phyloP scores from a whole-genome alignment of 2,113 vertebrate species.

The Sisor rabdophorus region DNA sequence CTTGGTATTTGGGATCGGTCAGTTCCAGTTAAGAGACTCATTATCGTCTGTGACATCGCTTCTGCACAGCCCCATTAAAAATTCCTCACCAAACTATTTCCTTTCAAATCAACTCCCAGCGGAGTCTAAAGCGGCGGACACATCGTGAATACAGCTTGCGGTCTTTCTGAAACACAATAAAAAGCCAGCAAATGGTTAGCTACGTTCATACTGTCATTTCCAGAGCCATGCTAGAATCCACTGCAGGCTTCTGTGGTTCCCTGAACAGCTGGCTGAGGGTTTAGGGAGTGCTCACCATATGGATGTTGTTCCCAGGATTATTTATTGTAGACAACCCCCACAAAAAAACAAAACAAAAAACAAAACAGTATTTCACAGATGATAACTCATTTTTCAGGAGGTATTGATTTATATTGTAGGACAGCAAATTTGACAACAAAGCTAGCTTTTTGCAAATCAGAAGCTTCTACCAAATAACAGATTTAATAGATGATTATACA shows the following conservation, averaged over 20 bases:
- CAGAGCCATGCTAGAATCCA: slow-evolving; percentile 37
- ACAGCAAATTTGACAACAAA: not conserved
- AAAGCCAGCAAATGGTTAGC: slow-evolving; percentile 38
- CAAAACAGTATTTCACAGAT: not conserved
- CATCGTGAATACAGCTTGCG: slow-evolving; percentile 18
- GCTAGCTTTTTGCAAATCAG: not conserved
- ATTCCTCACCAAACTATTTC: slow-evolving; percentile 10
- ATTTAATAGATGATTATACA: not conserved
- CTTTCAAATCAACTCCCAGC: slow-evolving; percentile 15
- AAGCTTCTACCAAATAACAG: not conserved
- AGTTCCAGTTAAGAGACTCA: not conserved
- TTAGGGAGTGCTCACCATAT: not conserved
- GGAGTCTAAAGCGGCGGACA: not conserved
- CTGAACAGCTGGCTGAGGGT: slow-evolving; percentile 23
- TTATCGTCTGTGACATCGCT: slow-evolving; percentile 2
- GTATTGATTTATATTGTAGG: not conserved
- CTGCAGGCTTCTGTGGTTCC: slow-evolving; percentile 45
- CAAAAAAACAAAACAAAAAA: not conserved
- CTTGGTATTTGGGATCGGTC: not conserved
- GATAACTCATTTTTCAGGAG: not conserved
- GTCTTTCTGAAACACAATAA: not conserved
- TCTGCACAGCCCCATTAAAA: not conserved
- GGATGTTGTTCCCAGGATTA: not conserved
- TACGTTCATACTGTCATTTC: slow-evolving; percentile 47
- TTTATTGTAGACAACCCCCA: not conserved